Base-by-base conservation (phyloP, 2,888 invertebrate genomes). In the Meganola albula region DNA sequence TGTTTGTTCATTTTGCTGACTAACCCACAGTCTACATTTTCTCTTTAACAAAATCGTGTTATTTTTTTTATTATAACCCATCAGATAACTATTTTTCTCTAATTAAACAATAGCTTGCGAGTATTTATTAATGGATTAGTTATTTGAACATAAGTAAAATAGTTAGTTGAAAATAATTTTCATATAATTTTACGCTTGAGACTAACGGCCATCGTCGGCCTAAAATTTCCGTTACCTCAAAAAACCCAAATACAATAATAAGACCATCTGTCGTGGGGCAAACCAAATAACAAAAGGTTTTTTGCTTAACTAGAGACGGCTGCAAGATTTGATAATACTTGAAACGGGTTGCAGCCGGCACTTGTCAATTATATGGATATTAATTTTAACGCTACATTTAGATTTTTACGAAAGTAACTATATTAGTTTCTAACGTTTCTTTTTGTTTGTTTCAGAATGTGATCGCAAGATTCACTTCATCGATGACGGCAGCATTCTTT, bases 401-500 rank as follows among this genome's bases (percentile, higher is more conserved):
- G 8, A 10, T 9, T 12, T 40, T 12, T 37, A 24, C 12, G 25
- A 16, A 24, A 25, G 29, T 31, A 22, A 31, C 27, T 33, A 31
- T 10, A 2, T 31, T 36, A 14, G 23, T 20, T 30, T 20, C 8
- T 37, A 37, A 45, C 22, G 7, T 11, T 9, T 18, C 35, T 51
- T 35, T 59, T 55, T 43, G 33, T 52, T 84, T 84, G 79, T 85
- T 85, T 37, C 83, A 85, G 85, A 59, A 82, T 79, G 77, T 80
- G 65, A 82, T 58, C 60, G 33, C 38, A 53, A 53, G 44, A 58
- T 48, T 65, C 65, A 51, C 55, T 53, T 54, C 65, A 64, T 80
- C 78, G 67, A 84, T 78, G 80, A 65, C 64, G 55, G 58, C 63
- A 70, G 65, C 48, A 55, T 62, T 66, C 52, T 66, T 54, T 61